Conservation (phyloP, 2,888 invertebrate species). For the Noctua comes region DNA sequence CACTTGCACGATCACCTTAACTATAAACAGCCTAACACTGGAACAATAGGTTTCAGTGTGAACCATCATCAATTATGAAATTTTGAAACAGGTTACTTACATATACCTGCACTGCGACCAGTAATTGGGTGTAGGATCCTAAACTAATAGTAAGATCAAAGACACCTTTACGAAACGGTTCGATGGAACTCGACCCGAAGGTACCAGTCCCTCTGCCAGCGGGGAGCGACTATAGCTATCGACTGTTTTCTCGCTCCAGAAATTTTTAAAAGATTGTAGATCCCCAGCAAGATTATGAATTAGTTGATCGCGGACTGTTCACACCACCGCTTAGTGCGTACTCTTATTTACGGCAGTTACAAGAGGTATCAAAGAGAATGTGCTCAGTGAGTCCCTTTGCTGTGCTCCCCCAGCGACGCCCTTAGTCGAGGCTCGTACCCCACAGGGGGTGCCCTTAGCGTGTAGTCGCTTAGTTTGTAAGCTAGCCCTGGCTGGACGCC, state of each 20-base stretch:
- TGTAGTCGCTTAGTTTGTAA: too few species aligned
- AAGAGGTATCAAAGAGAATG: not conserved
- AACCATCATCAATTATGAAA: conserved; percentile 18
- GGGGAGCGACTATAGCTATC: not conserved
- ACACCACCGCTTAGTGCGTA: not conserved
- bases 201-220: not conserved
- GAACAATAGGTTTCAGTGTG: too few species aligned
- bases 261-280: not conserved
- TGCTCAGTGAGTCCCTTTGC: not conserved
- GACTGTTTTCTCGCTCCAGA: not conserved
- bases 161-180: conserved; percentile 35
- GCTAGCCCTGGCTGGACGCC: too few species aligned
- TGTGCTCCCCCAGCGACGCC: too few species aligned
- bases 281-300: not conserved
- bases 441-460: too few species aligned
- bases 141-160: conserved; percentile 65
- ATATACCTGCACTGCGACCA: conserved; percentile 22
- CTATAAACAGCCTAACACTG: not conserved
- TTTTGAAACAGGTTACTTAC: conserved; percentile 30
- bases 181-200: conserved; percentile 13
- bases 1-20: not conserved
- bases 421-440: too few species aligned
- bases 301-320: too few species aligned
- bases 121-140: conserved; percentile 59
- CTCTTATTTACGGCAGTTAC: not conserved